Conservation (phyloP, 1,140 invertebrate species). For the Eumaeus atala region DNA sequence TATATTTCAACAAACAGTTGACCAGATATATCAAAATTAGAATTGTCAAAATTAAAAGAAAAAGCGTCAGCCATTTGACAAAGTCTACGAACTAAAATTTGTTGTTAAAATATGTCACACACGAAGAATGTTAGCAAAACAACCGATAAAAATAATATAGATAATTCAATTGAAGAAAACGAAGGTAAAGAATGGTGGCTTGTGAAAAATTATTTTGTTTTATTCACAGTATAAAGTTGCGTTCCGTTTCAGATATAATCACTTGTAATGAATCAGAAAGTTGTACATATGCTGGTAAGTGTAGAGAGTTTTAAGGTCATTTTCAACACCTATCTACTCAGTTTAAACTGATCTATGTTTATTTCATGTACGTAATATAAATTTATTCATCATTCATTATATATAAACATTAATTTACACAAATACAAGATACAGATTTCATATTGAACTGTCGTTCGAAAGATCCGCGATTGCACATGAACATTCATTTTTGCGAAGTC, state of each 20-base stretch:
- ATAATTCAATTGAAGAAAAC: conserved; percentile 33
- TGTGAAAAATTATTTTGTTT: conserved; percentile 1
- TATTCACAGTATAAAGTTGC: conserved; percentile 5
- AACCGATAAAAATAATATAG: conserved; percentile 49
- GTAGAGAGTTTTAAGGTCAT: neutral
- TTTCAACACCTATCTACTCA: neutral
- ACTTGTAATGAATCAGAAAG: conserved; percentile 42
- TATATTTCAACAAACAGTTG: neutral
- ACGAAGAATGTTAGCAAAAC: conserved; percentile 60
- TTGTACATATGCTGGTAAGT: conserved; percentile 57
- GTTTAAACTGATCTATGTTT: too few relatives aligned
- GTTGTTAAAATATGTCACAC: conserved; percentile 68
- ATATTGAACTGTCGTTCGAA: too few relatives aligned
- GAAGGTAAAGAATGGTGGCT: conserved; percentile 37
- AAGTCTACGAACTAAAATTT: conserved; percentile 64
- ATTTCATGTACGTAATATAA: neutral
- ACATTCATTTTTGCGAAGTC: too few relatives aligned
- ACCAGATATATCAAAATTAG: conserved; percentile 39
- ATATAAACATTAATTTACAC: too few relatives aligned
- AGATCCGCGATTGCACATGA: too few relatives aligned
- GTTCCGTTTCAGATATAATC: conserved; percentile 42
- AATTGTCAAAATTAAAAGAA: conserved; percentile 56
- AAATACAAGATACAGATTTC: too few relatives aligned
- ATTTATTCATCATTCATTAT: neutral
- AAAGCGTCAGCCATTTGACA: conserved; percentile 68